phyloP scores from a whole-genome alignment of 2,888 invertebrate genomes.

The Julus scanicus region DNA sequence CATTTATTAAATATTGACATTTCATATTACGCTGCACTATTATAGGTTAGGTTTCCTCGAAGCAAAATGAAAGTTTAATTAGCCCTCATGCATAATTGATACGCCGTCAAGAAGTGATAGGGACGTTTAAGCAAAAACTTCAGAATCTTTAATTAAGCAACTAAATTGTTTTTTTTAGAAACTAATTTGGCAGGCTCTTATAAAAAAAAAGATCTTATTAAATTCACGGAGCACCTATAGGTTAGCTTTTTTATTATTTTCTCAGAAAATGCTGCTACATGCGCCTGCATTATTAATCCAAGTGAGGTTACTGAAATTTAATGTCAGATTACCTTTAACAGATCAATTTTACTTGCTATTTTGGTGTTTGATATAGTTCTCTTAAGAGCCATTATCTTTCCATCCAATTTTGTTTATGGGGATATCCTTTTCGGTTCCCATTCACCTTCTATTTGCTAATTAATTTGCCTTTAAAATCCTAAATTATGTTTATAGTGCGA shows the following conservation, averaged over 20 bases:
- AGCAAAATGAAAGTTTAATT: conserved; percentile 24
- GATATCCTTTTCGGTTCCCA: not conserved
- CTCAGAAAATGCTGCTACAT: not conserved
- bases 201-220: not conserved
- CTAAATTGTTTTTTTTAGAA: not conserved
- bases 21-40: not conserved
- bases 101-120: not conserved
- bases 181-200: not conserved
- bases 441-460: not conserved
- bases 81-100: not conserved
- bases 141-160: not conserved
- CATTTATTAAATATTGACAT: conserved; percentile 1
- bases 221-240: not conserved
- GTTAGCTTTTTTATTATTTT: not conserved
- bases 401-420: not conserved
- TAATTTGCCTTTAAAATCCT: not conserved
- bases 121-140: not conserved
- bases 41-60: not conserved
- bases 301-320: conserved; percentile 15
- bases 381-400: not conserved
- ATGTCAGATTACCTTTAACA: not conserved
- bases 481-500: not conserved
- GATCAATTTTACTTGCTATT: conserved; percentile 15
- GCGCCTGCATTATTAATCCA: not conserved
- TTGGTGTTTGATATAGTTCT: not conserved